These are phyloP conservation scores for Trochalopteron elliotii DNA, from an alignment of 2,113 vertebrate genomes.

Conservation along the genomic window DNA sequence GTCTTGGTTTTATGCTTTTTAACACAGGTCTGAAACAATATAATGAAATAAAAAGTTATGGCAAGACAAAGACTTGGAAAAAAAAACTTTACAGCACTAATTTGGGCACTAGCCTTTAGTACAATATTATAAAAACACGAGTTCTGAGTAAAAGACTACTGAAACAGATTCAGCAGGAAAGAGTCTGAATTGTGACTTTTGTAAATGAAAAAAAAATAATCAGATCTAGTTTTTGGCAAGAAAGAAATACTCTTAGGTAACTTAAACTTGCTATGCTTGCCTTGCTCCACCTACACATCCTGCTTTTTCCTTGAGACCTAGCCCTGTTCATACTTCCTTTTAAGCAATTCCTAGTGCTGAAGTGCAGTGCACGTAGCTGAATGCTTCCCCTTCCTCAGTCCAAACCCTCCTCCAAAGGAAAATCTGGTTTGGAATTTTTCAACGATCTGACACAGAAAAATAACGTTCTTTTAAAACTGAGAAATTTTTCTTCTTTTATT, in stretches of 20 bases:
- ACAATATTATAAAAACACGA: background rate
- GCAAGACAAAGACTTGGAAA: background rate
- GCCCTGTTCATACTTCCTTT: background rate
- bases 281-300: background rate
- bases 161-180: background rate
- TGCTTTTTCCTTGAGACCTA: background rate
- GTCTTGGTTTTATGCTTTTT: background rate
- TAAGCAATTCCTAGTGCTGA: background rate
- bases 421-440: background rate
- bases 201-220: background rate
- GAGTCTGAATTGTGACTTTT: background rate
- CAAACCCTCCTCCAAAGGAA: background rate
- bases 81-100: background rate
- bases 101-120: background rate
- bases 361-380: background rate
- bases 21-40: background rate
- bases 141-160: background rate
- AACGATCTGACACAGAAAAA: background rate
- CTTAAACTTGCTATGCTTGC: background rate
- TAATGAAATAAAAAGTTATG: background rate
- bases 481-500: background rate
- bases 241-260: background rate
- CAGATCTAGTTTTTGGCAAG: background rate
- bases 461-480: accelerated
- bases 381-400: background rate